phyloP scores from a whole-genome alignment of 2,888 invertebrate genomes.

The Antheraea yamamai region DNA sequence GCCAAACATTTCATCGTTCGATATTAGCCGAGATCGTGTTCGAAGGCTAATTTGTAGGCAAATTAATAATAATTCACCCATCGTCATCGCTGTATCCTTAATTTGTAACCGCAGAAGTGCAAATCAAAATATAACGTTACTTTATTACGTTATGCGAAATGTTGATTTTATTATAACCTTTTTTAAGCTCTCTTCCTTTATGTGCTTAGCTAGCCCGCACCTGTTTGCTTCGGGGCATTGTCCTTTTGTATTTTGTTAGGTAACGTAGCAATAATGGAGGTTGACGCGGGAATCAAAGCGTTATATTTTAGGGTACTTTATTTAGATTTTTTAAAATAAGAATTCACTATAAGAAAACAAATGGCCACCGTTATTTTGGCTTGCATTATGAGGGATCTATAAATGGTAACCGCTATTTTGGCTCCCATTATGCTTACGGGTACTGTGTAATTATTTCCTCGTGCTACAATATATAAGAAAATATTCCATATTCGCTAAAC shows the following conservation, averaged over 20 bases:
- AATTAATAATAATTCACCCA: background rate
- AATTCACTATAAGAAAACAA: background rate
- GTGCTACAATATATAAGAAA: too few relatives aligned
- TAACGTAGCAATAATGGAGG: slow-evolving; percentile 57
- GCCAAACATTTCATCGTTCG: background rate
- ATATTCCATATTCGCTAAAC: background rate
- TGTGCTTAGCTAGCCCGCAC: slow-evolving; percentile 73
- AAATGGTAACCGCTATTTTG: background rate
- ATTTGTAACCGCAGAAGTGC: slow-evolving; percentile 30
- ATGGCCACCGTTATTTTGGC: too few relatives aligned
- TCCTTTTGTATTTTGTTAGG: slow-evolving; percentile 66
- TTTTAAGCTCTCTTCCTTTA: slow-evolving; percentile 75
- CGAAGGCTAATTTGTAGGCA: background rate
- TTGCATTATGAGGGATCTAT: too few relatives aligned
- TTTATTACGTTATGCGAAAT: slow-evolving; percentile 66
- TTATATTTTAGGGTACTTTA: slow-evolving; percentile 44
- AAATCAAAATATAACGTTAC: slow-evolving; percentile 67
- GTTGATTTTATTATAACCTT: slow-evolving; percentile 71
- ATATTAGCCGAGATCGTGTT: background rate
- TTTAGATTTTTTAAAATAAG: background rate
- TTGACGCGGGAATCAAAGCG: slow-evolving; percentile 55
- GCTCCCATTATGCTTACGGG: too few relatives aligned
- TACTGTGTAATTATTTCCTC: too few relatives aligned
- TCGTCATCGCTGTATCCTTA: slow-evolving; percentile 29
- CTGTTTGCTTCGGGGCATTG: slow-evolving; percentile 74